Base-by-base conservation (phyloP, 1,140 invertebrate species). In the Grapholita molesta region DNA sequence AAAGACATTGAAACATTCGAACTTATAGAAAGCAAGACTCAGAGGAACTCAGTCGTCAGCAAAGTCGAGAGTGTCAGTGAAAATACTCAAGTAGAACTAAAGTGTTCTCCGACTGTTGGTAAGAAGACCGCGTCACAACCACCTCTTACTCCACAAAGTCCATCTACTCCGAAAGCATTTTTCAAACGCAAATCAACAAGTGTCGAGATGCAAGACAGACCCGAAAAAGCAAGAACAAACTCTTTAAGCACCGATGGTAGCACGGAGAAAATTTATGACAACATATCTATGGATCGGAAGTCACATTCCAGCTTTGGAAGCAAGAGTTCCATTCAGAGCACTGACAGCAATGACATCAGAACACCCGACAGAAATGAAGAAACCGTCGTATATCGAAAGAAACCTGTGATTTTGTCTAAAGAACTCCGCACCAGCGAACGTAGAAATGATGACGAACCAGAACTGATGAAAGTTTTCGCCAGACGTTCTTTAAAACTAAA, bases 391-490 rank as follows among this genome's bases (percentile, higher is more conserved):
- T 94, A 82, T 86, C 67, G 91, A 66, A 86, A 85, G 78, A 84
- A 93, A 76, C 80, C 79, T 1, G 69, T 85, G 0, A 77, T 86
- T 0, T 33, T 79, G 6, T 75, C 82, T 1, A 90, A 80, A 71
- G 88, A 92, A 70, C 79, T 81, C 3, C 78, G 86, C 18, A 84
- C 65, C 75, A 84, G 74, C 71, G 90, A 88, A 23, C 92, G 87
- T 25, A 85, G 79, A 66, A 93, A 93, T 68, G 94, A 95, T 66
- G 94, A 95, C 52, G 95, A 95, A 83, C 95, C 95, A 0, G 96
- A 96, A 83, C 83, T 96, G 24, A 94, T 96, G 93, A 96, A 96
- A 90, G 96, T 96, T 0, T 96, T 96, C 82, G 95, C 95, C 0
- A 88, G 96, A 38, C 88, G 95, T 67, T 96, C 96, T 2, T 88